Conservation (phyloP, 35 echinoderm and acorn worm genomes). For the Acanthaster planci region DNA sequence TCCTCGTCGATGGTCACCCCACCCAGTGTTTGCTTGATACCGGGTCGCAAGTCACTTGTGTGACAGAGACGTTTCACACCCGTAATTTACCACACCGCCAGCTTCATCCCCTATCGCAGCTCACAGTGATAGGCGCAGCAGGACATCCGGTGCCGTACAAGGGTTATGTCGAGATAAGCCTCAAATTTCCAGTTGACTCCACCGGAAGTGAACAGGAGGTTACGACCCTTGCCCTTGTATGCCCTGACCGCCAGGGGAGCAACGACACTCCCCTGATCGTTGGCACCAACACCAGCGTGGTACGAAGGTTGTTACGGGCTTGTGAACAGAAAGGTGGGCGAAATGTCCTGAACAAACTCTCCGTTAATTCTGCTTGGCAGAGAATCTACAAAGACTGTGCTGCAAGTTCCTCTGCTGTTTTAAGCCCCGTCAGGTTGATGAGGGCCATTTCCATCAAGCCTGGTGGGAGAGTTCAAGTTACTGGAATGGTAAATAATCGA, state of each 20-base stretch:
- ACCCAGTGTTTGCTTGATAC: slow-evolving; percentile 44
- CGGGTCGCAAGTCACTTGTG: slow-evolving; percentile 60
- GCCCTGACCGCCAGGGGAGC: neutral
- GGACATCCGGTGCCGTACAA: slow-evolving; percentile 46
- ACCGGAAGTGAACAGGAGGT: neutral
- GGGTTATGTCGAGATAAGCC: slow-evolving; percentile 35
- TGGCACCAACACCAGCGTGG: slow-evolving; percentile 36
- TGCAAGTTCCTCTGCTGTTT: neutral
- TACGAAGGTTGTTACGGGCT: neutral
- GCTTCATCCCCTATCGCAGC: slow-evolving; percentile 36
- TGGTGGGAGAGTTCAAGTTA: no score
- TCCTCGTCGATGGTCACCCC: slow-evolving; percentile 37
- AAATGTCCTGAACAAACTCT: neutral
- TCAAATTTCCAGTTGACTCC: neutral
- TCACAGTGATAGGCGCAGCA: slow-evolving; percentile 33
- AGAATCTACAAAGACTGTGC: neutral
- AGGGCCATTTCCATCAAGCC: no score
- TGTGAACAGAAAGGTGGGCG: neutral
- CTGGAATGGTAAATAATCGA: no score
- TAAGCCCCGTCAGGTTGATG: neutral
- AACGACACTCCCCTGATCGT: slow-evolving; percentile 12
- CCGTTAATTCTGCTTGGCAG: neutral
- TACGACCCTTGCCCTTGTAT: slow-evolving; percentile 36
- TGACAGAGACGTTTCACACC: neutral
- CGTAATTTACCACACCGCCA: neutral